Base-by-base conservation (phyloP, 2,797 vertebrate species). In the Coccyzus lansbergi region DNA sequence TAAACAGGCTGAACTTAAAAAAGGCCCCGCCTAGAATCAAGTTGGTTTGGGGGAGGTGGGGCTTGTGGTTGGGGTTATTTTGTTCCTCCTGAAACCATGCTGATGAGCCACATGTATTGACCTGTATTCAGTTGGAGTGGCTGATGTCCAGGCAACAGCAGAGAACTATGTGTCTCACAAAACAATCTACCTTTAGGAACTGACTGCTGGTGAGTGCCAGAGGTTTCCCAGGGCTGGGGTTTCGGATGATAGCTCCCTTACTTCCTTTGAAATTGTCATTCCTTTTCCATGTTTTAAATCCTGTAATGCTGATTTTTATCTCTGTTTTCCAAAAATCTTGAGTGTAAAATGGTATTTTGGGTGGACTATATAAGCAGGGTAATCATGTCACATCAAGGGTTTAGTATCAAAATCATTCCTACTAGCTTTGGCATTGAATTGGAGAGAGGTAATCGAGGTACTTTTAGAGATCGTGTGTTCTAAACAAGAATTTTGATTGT, bases 191-290 rank as follows among this genome's bases (percentile, higher is more conserved):
- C 24, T 58, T 29, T 62, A 34, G 38, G n/a, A 72, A 21, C 22
- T 6, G 36, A 10, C 53, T n/a, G 63, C 15, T 0, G 1, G n/a
- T 29, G 34, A 44, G 75, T 74, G 33, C n/a, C 13, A 10, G 9
- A 44, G 58, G n/a, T 24, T 59, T 53, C 25, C 16, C 19, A n/a
- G 52, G 2, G 8, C 15, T 33, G 34, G n/a, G 46, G 11, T 31
- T 59, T 3, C 6, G n/a, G 8, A 6, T n/a, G 15, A 51, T 51
- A 46, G 15, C n/a, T 51, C 1, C n/a, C 14, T 51, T 65, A 55
- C 15, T 18, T 55, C 24, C 13, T 48, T n/a, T 24, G 34, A 44
- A 78, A 31, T n/a, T 29, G 11, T 46, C 4, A 15, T 67, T 75
- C 24, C 29, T 59, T 19, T 72, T 48, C 31, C n/a, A 2, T 68